phyloP scores from a whole-genome alignment of 2,888 invertebrate genomes.

The Cerastis leucographa region DNA sequence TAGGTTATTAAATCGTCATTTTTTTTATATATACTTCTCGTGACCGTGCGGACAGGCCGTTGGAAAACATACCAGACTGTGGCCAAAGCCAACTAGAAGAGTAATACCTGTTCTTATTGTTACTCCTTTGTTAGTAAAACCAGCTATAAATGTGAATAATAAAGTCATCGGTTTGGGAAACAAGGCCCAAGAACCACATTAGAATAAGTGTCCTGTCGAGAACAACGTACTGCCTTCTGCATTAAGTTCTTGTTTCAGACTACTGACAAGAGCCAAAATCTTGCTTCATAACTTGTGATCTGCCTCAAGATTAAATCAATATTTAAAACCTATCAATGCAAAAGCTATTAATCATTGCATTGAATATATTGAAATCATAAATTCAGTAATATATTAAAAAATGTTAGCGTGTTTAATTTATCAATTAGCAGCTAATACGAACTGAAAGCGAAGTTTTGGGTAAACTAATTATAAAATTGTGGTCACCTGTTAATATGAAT shows the following conservation, averaged over 20 bases:
- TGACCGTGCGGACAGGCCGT: not conserved
- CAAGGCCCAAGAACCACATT: not conserved
- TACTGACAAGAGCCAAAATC: no score
- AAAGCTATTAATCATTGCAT: slow-evolving; percentile 7
- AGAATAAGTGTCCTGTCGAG: not conserved
- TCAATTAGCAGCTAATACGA: slow-evolving; percentile 52
- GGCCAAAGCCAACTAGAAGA: not conserved
- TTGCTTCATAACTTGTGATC: not conserved
- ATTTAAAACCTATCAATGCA: not conserved
- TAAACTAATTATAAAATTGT: slow-evolving; percentile 64
- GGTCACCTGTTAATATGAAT: slow-evolving; percentile 57
- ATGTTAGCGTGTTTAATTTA: slow-evolving; percentile 47
- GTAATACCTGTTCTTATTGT: no score
- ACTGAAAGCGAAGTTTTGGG: slow-evolving; percentile 54
- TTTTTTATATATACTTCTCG: not conserved
- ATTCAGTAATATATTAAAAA: slow-evolving; percentile 38
- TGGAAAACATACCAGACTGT: not conserved
- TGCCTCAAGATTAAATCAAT: not conserved
- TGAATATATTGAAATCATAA: slow-evolving; percentile 45
- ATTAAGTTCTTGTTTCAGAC: not conserved
- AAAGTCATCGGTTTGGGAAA: no score
- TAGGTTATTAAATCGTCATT: no score
- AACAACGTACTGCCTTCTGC: not conserved
- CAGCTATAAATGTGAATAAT: not conserved
- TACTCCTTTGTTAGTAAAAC: not conserved